A percentile compares a stretch with the other conserved stretches of the same genome.
Conservation (phyloP, 64 coral and sea anemone genomes). For the Porites lutea region DNA sequence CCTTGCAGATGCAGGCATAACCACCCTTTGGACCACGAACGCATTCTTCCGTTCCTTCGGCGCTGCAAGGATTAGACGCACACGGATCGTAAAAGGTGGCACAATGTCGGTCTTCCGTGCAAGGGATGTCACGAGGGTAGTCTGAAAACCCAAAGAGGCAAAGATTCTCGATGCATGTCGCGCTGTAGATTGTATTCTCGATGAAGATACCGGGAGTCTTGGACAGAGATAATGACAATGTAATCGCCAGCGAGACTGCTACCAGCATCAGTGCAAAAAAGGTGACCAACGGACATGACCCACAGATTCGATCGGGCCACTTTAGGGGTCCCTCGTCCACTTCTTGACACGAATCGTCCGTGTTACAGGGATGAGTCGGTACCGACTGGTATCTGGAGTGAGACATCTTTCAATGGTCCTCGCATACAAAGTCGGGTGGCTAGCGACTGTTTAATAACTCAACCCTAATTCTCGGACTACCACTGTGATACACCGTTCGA, state of each 20-base stretch:
- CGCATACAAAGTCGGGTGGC: background rate
- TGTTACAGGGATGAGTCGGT: background rate
- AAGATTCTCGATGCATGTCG: background rate
- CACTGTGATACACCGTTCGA: background rate
- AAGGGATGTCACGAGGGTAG: background rate
- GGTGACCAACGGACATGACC: background rate
- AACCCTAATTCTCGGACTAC: background rate
- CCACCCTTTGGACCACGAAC: background rate
- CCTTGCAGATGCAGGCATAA: background rate
- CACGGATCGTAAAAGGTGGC: background rate
- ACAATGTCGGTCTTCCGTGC: background rate
- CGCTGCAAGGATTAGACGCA: background rate
- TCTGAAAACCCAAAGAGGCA: background rate
- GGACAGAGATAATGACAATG: background rate
- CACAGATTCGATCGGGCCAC: background rate
- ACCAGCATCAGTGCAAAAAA: background rate
- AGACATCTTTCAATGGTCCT: background rate
- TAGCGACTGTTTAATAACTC: background rate
- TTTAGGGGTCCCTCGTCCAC: background rate
- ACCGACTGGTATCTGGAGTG: background rate
- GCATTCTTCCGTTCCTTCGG: background rate
- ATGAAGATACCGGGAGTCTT: background rate
- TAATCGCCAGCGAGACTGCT: background rate
- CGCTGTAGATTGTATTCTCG: background rate
- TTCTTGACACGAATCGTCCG: background rate